These are phyloP conservation scores for Troides helena DNA, from an alignment of 2,888 invertebrate genomes.

Conservation along the genomic window DNA sequence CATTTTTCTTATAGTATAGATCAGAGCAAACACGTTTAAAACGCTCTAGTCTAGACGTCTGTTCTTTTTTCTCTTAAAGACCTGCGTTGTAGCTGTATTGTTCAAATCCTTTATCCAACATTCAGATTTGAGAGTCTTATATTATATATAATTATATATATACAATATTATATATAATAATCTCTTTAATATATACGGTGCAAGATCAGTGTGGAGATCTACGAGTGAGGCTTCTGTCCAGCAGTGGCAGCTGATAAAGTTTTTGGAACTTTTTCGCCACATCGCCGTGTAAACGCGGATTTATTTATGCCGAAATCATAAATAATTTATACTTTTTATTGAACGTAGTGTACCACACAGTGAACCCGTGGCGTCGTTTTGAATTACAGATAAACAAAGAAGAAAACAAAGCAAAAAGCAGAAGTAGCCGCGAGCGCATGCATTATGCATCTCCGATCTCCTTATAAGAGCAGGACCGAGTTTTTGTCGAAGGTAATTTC, in stretches of 20 bases:
- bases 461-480: conserved; percentile 18
- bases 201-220: too few species aligned
- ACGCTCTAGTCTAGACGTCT: too few species aligned
- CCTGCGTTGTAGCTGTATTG: too few species aligned
- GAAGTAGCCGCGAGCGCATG: conserved; percentile 9
- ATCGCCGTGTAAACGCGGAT: neutral
- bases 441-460: conserved; percentile 24
- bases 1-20: neutral
- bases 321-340: conserved; percentile 26
- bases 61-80: too few species aligned
- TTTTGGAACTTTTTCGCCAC: neutral
- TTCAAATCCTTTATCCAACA: too few species aligned
- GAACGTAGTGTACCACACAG: conserved; percentile 19
- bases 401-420: conserved; percentile 20
- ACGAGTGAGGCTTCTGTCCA: neutral
- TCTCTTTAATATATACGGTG: too few species aligned
- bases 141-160: too few species aligned
- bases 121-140: too few species aligned
- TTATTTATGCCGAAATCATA: conserved; percentile 16
- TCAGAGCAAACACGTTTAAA: neutral
- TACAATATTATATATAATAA: too few species aligned
- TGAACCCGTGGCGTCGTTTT: conserved; percentile 12
- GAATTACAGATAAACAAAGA: conserved; percentile 18
- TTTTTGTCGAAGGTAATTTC: conserved; percentile 36
- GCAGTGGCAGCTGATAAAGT: neutral